phyloP scores from a whole-genome alignment of 2,113 vertebrate species.

The Melanotaenia duboulayi region DNA sequence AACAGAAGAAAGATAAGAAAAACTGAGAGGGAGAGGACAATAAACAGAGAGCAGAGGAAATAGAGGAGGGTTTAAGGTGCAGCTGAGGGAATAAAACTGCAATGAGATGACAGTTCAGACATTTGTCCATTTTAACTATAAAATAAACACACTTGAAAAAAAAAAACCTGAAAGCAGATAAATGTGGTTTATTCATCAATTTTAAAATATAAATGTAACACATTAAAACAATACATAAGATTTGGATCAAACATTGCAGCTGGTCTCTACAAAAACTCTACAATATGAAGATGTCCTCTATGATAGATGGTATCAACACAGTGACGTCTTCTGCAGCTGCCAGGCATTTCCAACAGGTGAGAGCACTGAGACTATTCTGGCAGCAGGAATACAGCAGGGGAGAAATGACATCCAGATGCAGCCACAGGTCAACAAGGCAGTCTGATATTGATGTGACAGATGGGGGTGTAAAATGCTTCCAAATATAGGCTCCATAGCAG shows the following conservation, averaged over 20 bases:
- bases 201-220: too few species aligned
- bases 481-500: neutral
- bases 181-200: too few species aligned
- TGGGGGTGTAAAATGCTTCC: slow-evolving; percentile 15
- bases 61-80: neutral
- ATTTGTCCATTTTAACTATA: too few species aligned
- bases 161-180: too few species aligned
- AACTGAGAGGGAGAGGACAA: neutral
- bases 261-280: too few species aligned
- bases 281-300: too few species aligned
- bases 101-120: too few species aligned
- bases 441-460: slow-evolving; percentile 2
- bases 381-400: neutral
- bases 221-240: too few species aligned
- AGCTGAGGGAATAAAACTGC: too few species aligned
- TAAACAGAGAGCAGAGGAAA: neutral
- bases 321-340: neutral
- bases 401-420: neutral
- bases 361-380: slow-evolving; percentile 18
- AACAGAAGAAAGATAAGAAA: neutral
- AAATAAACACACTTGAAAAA: too few species aligned
- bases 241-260: too few species aligned
- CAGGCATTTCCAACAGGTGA: neutral
- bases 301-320: too few species aligned
- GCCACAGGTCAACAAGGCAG: slow-evolving; percentile 12